Evolutionary conservation across 2,113 vertebrate genomes (phyloP).

Genomic region (Todiramphus chloris): DNA sequence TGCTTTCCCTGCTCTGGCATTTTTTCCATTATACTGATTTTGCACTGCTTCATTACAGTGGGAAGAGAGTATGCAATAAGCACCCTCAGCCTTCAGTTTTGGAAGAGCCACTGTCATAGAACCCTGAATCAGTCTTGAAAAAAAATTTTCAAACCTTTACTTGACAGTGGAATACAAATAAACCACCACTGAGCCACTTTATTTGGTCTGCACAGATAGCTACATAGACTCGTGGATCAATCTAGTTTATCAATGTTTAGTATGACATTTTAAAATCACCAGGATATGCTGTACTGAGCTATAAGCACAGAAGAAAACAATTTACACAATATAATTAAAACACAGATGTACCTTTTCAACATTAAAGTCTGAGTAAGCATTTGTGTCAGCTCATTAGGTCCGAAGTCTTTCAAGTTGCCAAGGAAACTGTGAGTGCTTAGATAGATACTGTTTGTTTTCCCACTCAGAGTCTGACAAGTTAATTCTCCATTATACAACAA

Average conservation of each 20-base stretch:
- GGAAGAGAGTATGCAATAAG: background rate
- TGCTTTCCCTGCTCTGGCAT: background rate
- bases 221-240: background rate
- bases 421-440: constrained; percentile 91
- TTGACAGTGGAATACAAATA: background rate
- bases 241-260: background rate
- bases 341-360: constrained; percentile 84
- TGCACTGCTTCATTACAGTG: background rate
- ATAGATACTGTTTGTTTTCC: constrained; percentile 84
- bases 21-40: background rate
- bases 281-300: background rate
- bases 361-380: constrained; percentile 84
- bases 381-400: constrained; percentile 66
- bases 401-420: constrained; percentile 50
- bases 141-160: background rate
- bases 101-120: background rate
- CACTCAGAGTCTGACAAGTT: constrained; percentile 94
- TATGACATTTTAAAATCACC: background rate
- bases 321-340: background rate
- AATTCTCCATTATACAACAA: constrained; percentile 92
- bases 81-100: background rate
- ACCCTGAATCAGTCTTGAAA: background rate
- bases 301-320: constrained; percentile 3
- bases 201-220: background rate
- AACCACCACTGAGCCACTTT: background rate